These are phyloP conservation scores for Oryzias melastigma DNA, from an alignment of 2,113 vertebrate genomes.

Conservation along the genomic window DNA sequence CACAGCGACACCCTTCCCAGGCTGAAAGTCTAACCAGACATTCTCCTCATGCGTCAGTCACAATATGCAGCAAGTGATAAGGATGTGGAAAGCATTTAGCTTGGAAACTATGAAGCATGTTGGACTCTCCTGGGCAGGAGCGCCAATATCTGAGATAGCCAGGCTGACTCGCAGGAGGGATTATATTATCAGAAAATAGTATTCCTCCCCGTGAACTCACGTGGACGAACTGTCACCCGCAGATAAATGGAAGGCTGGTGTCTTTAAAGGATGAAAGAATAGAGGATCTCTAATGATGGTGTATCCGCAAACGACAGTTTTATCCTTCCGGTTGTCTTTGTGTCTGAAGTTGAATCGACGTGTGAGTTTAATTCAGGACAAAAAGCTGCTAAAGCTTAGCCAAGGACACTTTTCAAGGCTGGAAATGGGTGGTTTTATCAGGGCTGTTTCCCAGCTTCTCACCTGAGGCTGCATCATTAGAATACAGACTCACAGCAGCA, in stretches of 20 bases:
- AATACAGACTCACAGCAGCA: conserved; percentile 11
- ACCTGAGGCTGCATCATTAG: conserved; percentile 14
- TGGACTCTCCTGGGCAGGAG: conserved; percentile 50
- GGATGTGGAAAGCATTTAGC: conserved; percentile 44
- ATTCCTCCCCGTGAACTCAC: conserved; percentile 48
- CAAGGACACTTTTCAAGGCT: conserved; percentile 19
- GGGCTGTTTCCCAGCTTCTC: conserved; percentile 13
- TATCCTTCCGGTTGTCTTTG: conserved; percentile 44
- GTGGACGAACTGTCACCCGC: conserved; percentile 35
- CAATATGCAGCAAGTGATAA: conserved; percentile 68
- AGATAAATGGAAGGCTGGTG: conserved; percentile 32
- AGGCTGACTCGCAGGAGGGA: conserved; percentile 42
- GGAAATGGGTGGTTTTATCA: conserved; percentile 5
- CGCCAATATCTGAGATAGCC: conserved; percentile 42
- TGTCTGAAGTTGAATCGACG: conserved; percentile 38
- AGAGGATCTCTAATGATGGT: conserved; percentile 41
- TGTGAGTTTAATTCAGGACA: conserved; percentile 22
- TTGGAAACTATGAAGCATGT: conserved; percentile 29
- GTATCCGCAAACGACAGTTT: conserved; percentile 23
- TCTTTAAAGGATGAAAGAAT: conserved; percentile 39
- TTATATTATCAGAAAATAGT: conserved; percentile 65
- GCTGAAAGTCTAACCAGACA: conserved; percentile 4
- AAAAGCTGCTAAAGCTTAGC: conserved; percentile 20
- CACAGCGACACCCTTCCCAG: conserved; percentile 11
- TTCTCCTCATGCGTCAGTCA: conserved; percentile 13